Conservation (phyloP, 2,888 invertebrate species). For the Panzeria rudis region DNA sequence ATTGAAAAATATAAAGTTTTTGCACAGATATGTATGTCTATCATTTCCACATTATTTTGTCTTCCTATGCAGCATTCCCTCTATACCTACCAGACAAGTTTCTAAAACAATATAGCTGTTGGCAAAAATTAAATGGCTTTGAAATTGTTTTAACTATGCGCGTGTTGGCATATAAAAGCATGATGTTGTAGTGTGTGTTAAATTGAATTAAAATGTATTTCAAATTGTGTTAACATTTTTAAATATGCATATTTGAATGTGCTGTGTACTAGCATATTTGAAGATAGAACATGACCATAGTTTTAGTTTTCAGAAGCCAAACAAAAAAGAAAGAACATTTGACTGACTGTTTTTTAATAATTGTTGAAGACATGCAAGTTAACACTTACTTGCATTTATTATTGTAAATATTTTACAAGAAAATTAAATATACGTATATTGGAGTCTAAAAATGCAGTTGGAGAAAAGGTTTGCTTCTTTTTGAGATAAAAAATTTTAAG, state of each 20-base stretch:
- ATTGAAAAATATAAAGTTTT: not conserved
- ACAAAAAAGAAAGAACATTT: not conserved
- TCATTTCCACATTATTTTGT: not conserved
- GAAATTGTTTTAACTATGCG: conserved; percentile 58
- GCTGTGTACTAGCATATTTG: not conserved
- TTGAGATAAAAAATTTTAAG: not conserved
- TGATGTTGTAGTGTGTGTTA: not conserved
- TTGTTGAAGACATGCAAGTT: conserved; percentile 18
- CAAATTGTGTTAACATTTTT: not conserved
- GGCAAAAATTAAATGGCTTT: conserved; percentile 60
- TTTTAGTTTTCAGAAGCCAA: not conserved
- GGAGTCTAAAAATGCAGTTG: not conserved
- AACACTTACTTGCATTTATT: not conserved
- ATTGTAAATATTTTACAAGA: not conserved
- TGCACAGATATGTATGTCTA: not conserved
- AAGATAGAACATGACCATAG: conserved; percentile 18
- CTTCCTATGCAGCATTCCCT: not conserved
- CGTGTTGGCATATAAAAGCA: not conserved
- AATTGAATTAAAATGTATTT: conserved; percentile 2
- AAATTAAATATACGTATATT: not conserved
- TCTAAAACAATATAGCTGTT: conserved; percentile 50
- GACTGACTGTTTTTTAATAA: conserved; percentile 17
- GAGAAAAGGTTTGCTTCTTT: not conserved
- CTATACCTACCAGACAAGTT: not conserved
- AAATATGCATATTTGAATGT: not conserved